phyloP scores from a whole-genome alignment of 2,113 vertebrate species.

The Prietella phreatophila region DNA sequence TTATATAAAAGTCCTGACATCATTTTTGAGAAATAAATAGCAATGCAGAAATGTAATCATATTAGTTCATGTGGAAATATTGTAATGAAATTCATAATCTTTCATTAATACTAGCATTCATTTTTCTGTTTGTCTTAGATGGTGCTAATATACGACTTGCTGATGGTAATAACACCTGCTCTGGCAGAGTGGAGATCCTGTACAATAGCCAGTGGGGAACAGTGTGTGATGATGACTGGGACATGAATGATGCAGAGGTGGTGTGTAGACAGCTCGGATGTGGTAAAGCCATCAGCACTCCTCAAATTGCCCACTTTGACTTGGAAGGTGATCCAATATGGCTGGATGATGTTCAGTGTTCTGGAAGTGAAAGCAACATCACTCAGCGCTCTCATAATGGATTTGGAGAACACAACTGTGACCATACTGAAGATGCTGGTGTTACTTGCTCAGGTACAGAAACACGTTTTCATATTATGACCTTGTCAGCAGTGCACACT shows the following conservation, averaged over 20 bases:
- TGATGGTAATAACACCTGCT: conserved; percentile 60
- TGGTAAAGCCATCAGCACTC: conserved; percentile 51
- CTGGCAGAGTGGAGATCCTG: conserved; percentile 64
- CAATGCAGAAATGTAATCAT: neutral
- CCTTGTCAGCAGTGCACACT: neutral
- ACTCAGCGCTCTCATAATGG: conserved; percentile 42
- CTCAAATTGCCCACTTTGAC: conserved; percentile 54
- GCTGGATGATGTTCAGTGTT: conserved; percentile 59
- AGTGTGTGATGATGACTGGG: conserved; percentile 66
- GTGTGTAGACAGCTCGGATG: conserved; percentile 66
- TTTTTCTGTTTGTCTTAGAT: neutral
- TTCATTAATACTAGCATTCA: too few relatives aligned
- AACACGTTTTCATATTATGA: neutral
- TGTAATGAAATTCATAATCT: too few relatives aligned
- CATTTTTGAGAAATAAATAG: neutral
- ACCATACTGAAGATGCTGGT: conserved; percentile 62
- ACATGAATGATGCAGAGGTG: conserved; percentile 57
- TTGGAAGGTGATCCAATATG: conserved; percentile 49
- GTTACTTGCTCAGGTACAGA: conserved; percentile 67
- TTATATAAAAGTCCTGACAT: neutral
- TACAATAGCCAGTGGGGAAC: conserved; percentile 55
- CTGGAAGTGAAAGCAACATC: conserved; percentile 54
- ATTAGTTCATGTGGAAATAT: too few relatives aligned
- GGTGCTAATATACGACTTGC: conserved; percentile 45
- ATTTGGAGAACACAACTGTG: conserved; percentile 56